phyloP scores from a whole-genome alignment of 2,888 invertebrate species.

The Blomia tropicalis region DNA sequence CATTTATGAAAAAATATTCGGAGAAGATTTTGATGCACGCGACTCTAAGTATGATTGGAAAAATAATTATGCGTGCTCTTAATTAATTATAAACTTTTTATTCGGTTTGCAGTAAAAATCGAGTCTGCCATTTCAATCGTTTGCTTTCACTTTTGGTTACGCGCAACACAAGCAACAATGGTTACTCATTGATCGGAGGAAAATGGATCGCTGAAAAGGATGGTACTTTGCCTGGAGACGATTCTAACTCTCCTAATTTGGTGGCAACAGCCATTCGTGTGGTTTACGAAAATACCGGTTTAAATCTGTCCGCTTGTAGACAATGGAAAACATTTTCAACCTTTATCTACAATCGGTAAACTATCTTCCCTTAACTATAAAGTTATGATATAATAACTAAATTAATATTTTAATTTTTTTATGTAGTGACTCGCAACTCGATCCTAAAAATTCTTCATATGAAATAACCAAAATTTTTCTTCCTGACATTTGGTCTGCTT shows the following conservation, averaged over 20 bases:
- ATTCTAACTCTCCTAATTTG: constrained; percentile 19
- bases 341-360: constrained; percentile 24
- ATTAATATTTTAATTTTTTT: background rate
- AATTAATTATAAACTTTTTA: background rate
- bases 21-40: constrained; percentile 31
- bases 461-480: constrained; percentile 23
- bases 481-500: constrained; percentile 27
- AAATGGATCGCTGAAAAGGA: constrained; percentile 21
- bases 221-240: constrained; percentile 17
- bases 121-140: constrained; percentile 17
- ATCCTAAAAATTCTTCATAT: background rate
- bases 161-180: constrained; percentile 12
- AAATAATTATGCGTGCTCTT: background rate
- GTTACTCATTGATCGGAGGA: constrained; percentile 25
- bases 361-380: background rate
- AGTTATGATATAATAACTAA: background rate
- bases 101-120: constrained; percentile 13
- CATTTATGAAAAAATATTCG: constrained; percentile 25
- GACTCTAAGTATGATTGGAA: background rate
- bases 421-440: constrained; percentile 15
- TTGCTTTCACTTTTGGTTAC: constrained; percentile 20
- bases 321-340: constrained; percentile 22
- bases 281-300: constrained; percentile 22
- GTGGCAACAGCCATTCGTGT: constrained; percentile 22
- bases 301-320: constrained; percentile 20